A percentile compares a stretch with the other conserved stretches of the same genome.
phyloP scores from a whole-genome alignment of 2,888 invertebrate genomes.

The Leucophenga maculata region DNA sequence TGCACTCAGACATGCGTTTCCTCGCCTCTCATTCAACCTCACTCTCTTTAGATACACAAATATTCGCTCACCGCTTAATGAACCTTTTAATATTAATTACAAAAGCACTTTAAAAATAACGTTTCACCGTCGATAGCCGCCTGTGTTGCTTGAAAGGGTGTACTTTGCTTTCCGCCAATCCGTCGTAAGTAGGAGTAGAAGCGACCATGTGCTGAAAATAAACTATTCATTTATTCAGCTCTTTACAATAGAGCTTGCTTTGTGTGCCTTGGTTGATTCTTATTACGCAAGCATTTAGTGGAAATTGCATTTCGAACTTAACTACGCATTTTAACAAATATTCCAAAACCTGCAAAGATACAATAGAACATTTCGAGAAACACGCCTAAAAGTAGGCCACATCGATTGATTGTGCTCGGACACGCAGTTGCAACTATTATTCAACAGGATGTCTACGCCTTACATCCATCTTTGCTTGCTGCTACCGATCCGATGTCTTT shows the following conservation, averaged over 20 bases:
- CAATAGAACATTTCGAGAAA: background rate
- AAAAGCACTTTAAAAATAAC: conserved; percentile 40
- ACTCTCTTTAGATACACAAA: background rate
- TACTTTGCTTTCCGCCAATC: background rate
- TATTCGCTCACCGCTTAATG: conserved; percentile 49
- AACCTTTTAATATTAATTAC: conserved; percentile 58
- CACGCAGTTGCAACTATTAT: conserved; percentile 51
- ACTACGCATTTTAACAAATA: too few relatives aligned
- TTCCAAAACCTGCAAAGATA: too few relatives aligned
- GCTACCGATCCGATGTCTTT: background rate
- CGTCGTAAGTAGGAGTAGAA: too few relatives aligned
- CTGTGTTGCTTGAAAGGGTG: background rate
- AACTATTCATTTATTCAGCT: too few relatives aligned
- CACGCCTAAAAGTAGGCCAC: background rate
- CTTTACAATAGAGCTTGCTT: too few relatives aligned
- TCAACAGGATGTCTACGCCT: conserved; percentile 56
- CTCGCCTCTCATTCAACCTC: too few relatives aligned
- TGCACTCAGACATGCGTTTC: too few relatives aligned
- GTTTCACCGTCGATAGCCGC: too few relatives aligned
- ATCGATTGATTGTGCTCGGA: conserved; percentile 66
- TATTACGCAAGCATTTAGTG: too few relatives aligned
- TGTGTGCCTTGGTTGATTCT: too few relatives aligned
- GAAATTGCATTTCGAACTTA: too few relatives aligned
- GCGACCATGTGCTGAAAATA: too few relatives aligned
- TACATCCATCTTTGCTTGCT: background rate